Conservation (phyloP, 2,113 vertebrate genomes). For the Ceuthmochares aereus region DNA sequence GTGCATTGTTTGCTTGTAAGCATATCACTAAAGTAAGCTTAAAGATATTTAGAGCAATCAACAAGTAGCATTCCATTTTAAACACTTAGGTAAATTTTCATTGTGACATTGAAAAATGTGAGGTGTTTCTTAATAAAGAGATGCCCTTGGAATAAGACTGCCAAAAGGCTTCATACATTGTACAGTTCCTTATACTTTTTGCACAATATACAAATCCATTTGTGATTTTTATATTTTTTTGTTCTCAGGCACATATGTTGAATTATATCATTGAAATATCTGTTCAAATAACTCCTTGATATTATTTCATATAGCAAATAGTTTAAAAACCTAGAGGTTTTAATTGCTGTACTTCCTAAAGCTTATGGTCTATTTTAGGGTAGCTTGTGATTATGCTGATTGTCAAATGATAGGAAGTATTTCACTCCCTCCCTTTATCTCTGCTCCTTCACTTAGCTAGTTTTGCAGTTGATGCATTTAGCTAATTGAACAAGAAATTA, state of each 20-base stretch:
- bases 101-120: neutral
- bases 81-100: neutral
- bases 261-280: neutral
- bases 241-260: neutral
- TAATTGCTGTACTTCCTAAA: neutral
- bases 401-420: neutral
- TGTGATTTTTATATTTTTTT: neutral
- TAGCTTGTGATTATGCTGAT: neutral
- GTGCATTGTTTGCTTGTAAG: neutral
- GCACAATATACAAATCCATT: neutral
- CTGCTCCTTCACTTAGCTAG: neutral
- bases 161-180: neutral
- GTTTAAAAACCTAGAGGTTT: neutral
- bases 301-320: neutral
- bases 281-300: neutral
- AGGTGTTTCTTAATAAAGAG: neutral
- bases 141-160: neutral
- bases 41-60: neutral
- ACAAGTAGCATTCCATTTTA: neutral
- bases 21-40: neutral
- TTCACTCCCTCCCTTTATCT: neutral
- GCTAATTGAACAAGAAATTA: slow-evolving; percentile 34
- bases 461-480: slow-evolving; percentile 8
- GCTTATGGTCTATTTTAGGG: neutral
- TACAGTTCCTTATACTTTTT: neutral